Base-by-base conservation (phyloP, 2,888 invertebrate genomes). In the Ochropleura plecta region DNA sequence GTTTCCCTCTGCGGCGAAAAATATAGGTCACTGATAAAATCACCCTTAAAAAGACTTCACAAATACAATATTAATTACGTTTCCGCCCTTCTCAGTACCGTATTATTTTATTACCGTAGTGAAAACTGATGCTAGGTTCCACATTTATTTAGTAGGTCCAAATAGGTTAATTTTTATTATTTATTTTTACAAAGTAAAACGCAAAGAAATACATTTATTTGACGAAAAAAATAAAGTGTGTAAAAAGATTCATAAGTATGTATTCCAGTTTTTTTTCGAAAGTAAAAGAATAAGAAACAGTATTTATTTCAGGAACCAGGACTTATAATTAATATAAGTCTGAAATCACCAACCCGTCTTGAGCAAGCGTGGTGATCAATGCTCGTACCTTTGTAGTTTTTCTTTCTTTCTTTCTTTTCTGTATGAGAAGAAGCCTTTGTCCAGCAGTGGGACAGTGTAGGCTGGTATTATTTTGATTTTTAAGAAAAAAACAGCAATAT, bases 21-120 rank as follows among this genome's bases (percentile, higher is more conserved):
- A 62, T 44, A 14, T 62, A 62, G 44, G 62, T 62, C 62, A 62
- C n/a, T 7, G 44, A 44, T 62, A 20, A 62, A 44, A 62, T 44
- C 44, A n/a, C 44, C n/a, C 44, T 14, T 44, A 44, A 44, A 44
- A 12, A 18, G 16, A 59, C 44, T 62, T 44, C n/a, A 62, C 44
- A 12, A 9, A 46, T 14, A 49, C 12, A 49, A 16, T 16, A 7
- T 16, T 16, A 49, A 49, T 16, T 49, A 49, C 42, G 12, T 14
- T 7, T 12, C 12, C 62, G n/a, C 40, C 62, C n/a, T 7, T 44
- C 4, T 7, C n/a, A 1, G 10, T 60, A 42, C 3, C 30, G 30
- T 42, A 6, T 6, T 3, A n/a, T 44, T 44, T 14, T 12, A 14
- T 49, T 49, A 62, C 14, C 14, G n/a, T 3, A 44, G 12, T 62